Percentiles rank a stretch among this genome's conserved stretches.
phyloP scores from a whole-genome alignment of 2,888 invertebrate genomes.

The Caradrina clavipalpis region DNA sequence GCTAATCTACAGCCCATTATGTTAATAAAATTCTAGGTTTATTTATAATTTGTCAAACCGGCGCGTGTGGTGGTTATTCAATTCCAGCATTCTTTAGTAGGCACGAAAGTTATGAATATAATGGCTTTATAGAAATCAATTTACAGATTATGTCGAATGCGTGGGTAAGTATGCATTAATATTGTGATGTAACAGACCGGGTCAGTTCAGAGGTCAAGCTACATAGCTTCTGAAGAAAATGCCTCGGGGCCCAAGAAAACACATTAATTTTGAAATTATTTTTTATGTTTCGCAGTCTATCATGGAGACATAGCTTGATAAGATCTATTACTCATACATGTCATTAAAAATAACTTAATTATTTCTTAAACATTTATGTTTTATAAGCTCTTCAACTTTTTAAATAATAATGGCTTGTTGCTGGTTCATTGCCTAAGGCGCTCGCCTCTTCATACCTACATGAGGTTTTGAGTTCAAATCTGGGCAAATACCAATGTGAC shows the following conservation, averaged over 20 bases:
- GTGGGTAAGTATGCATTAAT: slow-evolving; percentile 21
- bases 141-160: slow-evolving; percentile 1
- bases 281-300: slow-evolving; percentile 5
- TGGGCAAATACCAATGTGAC: too few species aligned
- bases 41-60: slow-evolving; percentile 1
- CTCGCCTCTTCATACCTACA: too few species aligned
- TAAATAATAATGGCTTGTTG: background rate
- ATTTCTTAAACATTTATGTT: background rate
- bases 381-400: background rate
- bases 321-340: slow-evolving; percentile 2
- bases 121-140: slow-evolving; percentile 5
- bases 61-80: background rate
- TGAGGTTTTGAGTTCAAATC: too few species aligned
- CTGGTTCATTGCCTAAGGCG: too few species aligned
- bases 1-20: slow-evolving; percentile 8
- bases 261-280: background rate
- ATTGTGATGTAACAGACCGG: slow-evolving; percentile 35
- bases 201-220: slow-evolving; percentile 17
- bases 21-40: slow-evolving; percentile 15
- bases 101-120: slow-evolving; percentile 8
- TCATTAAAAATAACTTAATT: background rate
- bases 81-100: slow-evolving; percentile 9
- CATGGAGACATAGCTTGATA: background rate
- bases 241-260: slow-evolving; percentile 7
- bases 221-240: background rate